Evolutionary conservation across 1,140 invertebrate genomes (phyloP), one percentile per base, ranked within the genome.

Genomic region (Probaryconus sp.): DNA sequence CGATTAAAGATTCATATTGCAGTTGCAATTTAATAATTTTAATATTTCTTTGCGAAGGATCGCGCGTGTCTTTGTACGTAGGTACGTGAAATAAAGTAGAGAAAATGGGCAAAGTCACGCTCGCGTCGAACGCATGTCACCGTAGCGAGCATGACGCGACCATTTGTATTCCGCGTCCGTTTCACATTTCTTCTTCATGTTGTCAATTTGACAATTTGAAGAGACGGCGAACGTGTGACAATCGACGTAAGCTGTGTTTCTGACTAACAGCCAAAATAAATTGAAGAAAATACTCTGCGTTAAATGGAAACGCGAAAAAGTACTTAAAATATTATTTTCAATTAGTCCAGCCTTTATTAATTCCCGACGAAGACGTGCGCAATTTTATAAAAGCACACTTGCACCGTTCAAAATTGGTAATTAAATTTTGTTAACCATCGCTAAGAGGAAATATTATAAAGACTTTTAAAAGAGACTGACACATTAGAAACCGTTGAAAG

Each of bases 131-230:
- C 48, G 65, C 72, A 67, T 58, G 56, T 76, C 67, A 55, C 13
- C 51, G 51, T 45, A 65, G 45, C 40, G 37, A 65, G 47, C 28
- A 40, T 65, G 72, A 70, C 72, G 61, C 55, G 38, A 45, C 40
- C 65, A 76, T 76, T 76, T 60, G 72, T 70, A 76, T 76, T 69
- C 65, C 35, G 35, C 38, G 65, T 70, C 53, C 60, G 72, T 69
- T 69, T 76, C 60, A 37, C 60, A 61, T 70, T 76, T 76, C 71
- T 68, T 68, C 60, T 61, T 40, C 28, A 48, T 43, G 55, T 63
- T 70, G 73, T 76, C 73, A 76, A 76, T 70, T 76, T 67, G 61
- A 76, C 60, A 64, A 65, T 76, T 70, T 61, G 58, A 61, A 65
- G 53, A 70, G 60, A 69, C 28, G 42, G 55, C 10, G 40, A 58